A percentile compares a stretch with the other conserved stretches of the same genome.
phyloP scores from a whole-genome alignment of 2,888 invertebrate genomes.

The Linnaemya tessellans region DNA sequence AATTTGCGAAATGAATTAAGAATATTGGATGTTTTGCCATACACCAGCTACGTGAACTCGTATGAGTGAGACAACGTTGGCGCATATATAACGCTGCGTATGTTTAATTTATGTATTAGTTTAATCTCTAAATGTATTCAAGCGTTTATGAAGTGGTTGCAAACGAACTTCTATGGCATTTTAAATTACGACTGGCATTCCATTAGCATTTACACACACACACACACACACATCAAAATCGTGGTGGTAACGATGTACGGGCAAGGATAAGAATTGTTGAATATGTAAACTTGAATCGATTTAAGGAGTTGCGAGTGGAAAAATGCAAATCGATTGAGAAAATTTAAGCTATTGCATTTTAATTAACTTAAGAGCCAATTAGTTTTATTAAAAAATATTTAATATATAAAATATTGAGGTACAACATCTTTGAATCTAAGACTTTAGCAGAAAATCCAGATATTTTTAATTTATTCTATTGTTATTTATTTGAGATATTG shows the following conservation, averaged over 20 bases:
- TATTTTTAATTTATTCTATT: too few relatives aligned
- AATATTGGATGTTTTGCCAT: constrained; percentile 36
- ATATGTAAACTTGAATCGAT: background rate
- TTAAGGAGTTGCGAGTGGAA: background rate
- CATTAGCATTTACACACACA: constrained; percentile 1
- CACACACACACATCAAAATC: background rate
- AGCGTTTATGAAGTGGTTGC: constrained; percentile 41
- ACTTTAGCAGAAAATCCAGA: too few relatives aligned
- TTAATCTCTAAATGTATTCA: constrained; percentile 28
- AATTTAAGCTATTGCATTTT: background rate
- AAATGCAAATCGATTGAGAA: constrained; percentile 10
- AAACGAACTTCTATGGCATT: constrained; percentile 29
- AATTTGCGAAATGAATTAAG: constrained; percentile 65
- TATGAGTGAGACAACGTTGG: background rate
- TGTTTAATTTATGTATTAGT: constrained; percentile 51
- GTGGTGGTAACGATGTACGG: constrained; percentile 32
- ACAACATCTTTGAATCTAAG: too few relatives aligned
- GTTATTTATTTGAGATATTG: too few relatives aligned
- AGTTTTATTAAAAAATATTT: too few relatives aligned
- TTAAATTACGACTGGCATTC: background rate
- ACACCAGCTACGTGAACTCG: background rate
- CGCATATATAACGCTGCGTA: constrained; percentile 38
- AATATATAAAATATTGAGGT: too few relatives aligned
- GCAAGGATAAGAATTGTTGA: constrained; percentile 15
- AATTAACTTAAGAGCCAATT: background rate